These are phyloP conservation scores for Erethizon dorsatum DNA, from an alignment of 2,797 vertebrate species.

Conservation along the genomic window DNA sequence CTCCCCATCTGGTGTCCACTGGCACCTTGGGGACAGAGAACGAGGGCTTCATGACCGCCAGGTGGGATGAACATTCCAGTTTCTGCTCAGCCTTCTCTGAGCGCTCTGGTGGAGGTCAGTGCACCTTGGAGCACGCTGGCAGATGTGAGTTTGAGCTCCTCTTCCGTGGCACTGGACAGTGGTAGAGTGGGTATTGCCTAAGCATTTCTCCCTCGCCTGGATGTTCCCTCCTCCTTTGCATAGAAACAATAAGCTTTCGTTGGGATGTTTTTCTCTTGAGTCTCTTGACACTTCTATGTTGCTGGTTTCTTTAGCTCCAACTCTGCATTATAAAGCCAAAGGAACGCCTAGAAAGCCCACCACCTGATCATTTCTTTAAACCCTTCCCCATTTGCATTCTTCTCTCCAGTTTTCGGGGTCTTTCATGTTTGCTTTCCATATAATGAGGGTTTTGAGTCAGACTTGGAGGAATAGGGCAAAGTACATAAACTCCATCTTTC, in stretches of 20 bases:
- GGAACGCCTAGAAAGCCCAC: too few relatives aligned
- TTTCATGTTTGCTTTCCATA: background rate
- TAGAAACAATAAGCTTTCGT: background rate
- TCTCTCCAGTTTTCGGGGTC: background rate
- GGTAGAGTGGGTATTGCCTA: background rate
- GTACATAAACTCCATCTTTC: background rate
- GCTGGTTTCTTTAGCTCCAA: background rate
- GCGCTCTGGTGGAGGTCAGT: background rate
- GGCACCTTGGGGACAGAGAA: too few relatives aligned
- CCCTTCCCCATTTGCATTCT: background rate
- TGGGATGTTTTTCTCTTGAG: background rate
- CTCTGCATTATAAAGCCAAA: background rate
- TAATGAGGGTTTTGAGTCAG: background rate
- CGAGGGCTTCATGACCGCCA: background rate
- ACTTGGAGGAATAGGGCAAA: background rate
- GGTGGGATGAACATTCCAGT: background rate
- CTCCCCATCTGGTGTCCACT: too few relatives aligned
- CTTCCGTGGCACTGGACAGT: background rate
- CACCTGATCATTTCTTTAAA: background rate
- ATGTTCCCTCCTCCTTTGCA: background rate
- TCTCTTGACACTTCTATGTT: background rate
- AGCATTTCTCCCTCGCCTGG: background rate
- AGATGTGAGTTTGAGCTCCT: background rate
- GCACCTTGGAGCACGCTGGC: background rate
- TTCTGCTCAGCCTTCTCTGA: background rate